These are phyloP conservation scores for Doris montereyensis DNA, from an alignment of 2,888 invertebrate genomes.

Conservation along the genomic window DNA sequence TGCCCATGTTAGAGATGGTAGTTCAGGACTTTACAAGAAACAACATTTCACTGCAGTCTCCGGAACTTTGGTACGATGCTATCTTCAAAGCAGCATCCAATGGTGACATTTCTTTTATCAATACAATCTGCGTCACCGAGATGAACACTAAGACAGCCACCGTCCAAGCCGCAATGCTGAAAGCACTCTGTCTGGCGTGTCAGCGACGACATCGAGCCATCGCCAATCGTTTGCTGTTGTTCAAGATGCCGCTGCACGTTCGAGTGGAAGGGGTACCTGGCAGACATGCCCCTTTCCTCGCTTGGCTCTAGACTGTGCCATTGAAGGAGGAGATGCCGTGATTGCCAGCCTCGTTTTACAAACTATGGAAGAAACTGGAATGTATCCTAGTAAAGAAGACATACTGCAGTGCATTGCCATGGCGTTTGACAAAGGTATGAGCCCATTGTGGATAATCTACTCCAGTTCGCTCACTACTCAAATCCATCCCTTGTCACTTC, in stretches of 20 bases:
- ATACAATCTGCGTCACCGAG: constrained; percentile 34
- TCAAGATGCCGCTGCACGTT: constrained; percentile 27
- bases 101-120: constrained; percentile 30
- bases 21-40: constrained; percentile 30
- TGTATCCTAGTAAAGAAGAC: constrained; percentile 15
- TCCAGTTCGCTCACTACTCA: constrained; percentile 30
- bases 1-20: constrained; percentile 38
- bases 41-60: constrained; percentile 8
- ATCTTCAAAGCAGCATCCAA: constrained; percentile 27
- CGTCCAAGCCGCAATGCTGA: constrained; percentile 31
- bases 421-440: constrained; percentile 37
- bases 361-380: constrained; percentile 37
- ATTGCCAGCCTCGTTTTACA: constrained; percentile 34
- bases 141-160: constrained; percentile 26
- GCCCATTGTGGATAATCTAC: constrained; percentile 33
- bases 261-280: constrained; percentile 19
- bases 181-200: constrained; percentile 32
- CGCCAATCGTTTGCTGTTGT: constrained; percentile 31
- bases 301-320: constrained; percentile 32
- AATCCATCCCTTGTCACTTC: constrained; percentile 27
- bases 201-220: constrained; percentile 13
- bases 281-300: neutral
- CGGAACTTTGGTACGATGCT: constrained; percentile 30
- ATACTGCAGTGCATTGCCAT: constrained; percentile 9
- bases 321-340: constrained; percentile 35